phyloP scores from a whole-genome alignment of 2,888 invertebrate genomes.

The Crossocerus cetratus region DNA sequence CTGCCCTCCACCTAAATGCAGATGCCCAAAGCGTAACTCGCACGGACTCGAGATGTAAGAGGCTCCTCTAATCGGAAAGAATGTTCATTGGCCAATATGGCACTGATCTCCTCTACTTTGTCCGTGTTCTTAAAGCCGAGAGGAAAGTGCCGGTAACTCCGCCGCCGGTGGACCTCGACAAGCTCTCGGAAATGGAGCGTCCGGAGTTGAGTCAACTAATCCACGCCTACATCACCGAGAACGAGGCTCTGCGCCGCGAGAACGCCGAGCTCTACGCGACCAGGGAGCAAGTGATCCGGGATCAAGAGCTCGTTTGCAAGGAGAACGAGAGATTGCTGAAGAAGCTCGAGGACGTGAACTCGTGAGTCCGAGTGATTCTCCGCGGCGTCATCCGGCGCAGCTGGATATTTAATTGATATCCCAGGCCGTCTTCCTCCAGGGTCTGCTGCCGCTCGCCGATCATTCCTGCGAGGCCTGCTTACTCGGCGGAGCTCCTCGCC shows the following conservation, averaged over 20 bases:
- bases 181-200: slow-evolving; percentile 86
- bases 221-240: slow-evolving; percentile 90
- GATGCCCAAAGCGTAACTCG: slow-evolving; percentile 73
- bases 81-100: too few species aligned
- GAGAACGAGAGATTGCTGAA: slow-evolving; percentile 93
- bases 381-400: background rate
- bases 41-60: slow-evolving; percentile 62
- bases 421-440: slow-evolving; percentile 66
- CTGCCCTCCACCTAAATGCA: slow-evolving; percentile 83
- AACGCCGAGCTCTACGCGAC: slow-evolving; percentile 90
- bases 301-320: slow-evolving; percentile 92
- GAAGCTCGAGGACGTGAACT: slow-evolving; percentile 92
- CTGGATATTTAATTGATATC: slow-evolving; percentile 33
- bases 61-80: background rate
- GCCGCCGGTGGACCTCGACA: slow-evolving; percentile 84
- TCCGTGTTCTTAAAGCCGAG: slow-evolving; percentile 57
- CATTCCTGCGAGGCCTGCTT: slow-evolving; percentile 86
- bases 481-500: slow-evolving; percentile 80
- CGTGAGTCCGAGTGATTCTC: slow-evolving; percentile 80
- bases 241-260: slow-evolving; percentile 87
- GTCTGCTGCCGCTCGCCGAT: slow-evolving; percentile 90
- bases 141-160: slow-evolving; percentile 77
- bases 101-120: background rate
- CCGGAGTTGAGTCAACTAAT: slow-evolving; percentile 90
- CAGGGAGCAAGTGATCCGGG: slow-evolving; percentile 88